Evolutionary conservation across 2,888 invertebrate species (phyloP).

Genomic region (Nycteola revayana): DNA sequence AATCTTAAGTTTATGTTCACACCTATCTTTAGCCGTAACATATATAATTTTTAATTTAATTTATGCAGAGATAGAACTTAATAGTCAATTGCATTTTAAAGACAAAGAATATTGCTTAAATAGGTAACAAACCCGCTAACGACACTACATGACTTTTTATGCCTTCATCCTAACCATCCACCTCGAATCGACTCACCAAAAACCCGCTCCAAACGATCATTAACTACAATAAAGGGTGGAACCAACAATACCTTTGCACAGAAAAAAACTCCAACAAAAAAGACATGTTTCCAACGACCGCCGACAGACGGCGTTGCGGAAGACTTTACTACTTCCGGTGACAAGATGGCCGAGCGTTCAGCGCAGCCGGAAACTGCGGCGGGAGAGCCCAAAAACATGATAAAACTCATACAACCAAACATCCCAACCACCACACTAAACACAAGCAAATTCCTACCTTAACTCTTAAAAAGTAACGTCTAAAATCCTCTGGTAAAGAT

Average conservation of each 20-base stretch:
- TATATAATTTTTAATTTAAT: too few species aligned
- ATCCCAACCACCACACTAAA: conserved; percentile 6
- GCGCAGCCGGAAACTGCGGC: conserved; percentile 69
- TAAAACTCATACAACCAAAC: conserved; percentile 30
- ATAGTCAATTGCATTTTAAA: too few species aligned
- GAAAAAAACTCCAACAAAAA: conserved; percentile 31
- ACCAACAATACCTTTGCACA: conserved; percentile 20
- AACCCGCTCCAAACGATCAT: conserved; percentile 15
- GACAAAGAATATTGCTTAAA: too few species aligned
- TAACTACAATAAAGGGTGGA: conserved; percentile 25
- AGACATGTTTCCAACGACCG: conserved; percentile 50
- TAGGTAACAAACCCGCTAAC: too few species aligned
- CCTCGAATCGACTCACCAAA: conserved; percentile 4
- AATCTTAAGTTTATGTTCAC: too few species aligned
- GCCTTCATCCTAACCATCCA: conserved; percentile 1
- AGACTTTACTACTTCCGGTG: conserved; percentile 81
- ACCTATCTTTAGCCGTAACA: too few species aligned
- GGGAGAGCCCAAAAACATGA: conserved; percentile 61
- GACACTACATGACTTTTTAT: too few species aligned
- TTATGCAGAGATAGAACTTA: too few species aligned
- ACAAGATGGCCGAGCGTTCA: conserved; percentile 76
- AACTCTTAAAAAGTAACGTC: fast-evolving
- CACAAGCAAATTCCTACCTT: conserved; percentile 17
- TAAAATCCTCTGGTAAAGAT: not conserved
- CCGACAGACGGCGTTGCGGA: conserved; percentile 67